phyloP scores from a whole-genome alignment of 2,113 vertebrate species.

The Tragelaphus scriptus region DNA sequence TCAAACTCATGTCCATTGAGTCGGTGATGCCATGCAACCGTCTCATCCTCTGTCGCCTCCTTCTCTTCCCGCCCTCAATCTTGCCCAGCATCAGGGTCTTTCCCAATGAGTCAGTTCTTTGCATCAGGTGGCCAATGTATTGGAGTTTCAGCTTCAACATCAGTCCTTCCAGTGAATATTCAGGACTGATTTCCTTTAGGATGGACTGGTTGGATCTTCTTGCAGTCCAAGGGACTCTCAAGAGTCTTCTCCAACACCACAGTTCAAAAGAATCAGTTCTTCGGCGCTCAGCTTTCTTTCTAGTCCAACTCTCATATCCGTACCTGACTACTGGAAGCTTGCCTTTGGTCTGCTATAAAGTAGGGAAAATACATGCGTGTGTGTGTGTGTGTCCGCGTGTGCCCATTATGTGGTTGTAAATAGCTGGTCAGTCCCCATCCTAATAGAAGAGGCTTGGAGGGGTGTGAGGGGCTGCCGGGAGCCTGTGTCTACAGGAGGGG shows the following conservation, averaged over 20 bases:
- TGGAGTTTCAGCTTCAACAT: background rate
- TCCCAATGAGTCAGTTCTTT: background rate
- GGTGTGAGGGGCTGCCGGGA: background rate
- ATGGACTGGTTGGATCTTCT: background rate
- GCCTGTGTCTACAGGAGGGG: background rate
- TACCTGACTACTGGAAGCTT: background rate
- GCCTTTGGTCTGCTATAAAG: background rate
- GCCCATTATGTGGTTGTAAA: background rate
- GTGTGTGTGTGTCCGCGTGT: rapidly evolving
- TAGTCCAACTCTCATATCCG: background rate
- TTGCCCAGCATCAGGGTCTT: background rate
- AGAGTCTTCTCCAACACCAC: background rate
- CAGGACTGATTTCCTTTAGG: background rate
- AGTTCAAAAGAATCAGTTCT: background rate
- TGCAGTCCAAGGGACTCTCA: background rate
- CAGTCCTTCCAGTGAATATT: background rate
- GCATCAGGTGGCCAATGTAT: background rate
- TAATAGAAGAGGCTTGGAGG: background rate
- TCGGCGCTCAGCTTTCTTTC: background rate
- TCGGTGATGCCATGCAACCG: background rate
- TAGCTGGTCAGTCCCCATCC: background rate
- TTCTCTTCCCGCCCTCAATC: background rate
- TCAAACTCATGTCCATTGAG: background rate
- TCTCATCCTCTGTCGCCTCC: background rate
- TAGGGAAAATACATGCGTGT: background rate